Evolutionary conservation across 2,888 invertebrate species (phyloP).

Genomic region (Ptychoptera contaminata): DNA sequence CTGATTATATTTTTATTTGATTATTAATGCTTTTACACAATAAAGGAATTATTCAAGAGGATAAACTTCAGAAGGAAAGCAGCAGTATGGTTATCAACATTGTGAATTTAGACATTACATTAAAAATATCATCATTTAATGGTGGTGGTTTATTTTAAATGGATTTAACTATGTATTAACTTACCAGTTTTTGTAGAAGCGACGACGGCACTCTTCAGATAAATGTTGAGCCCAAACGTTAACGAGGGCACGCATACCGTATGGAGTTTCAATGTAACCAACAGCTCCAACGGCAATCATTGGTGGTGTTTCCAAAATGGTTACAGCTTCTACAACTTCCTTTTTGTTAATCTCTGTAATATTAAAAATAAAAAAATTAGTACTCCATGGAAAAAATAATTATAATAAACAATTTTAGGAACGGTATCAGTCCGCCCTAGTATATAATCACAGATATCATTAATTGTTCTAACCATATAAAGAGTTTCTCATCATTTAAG

Average conservation of each 20-base stretch:
- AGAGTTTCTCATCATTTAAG: too few relatives aligned
- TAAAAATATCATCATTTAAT: constrained; percentile 6
- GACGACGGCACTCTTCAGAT: constrained; percentile 93
- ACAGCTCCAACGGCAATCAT: constrained; percentile 96
- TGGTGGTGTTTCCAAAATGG: constrained; percentile 94
- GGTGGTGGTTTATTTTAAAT: neutral
- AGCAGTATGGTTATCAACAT: constrained; percentile 22
- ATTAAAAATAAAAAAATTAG: neutral
- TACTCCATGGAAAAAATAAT: neutral
- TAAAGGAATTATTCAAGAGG: neutral
- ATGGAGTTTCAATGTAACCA: constrained; percentile 98
- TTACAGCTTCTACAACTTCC: constrained; percentile 98
- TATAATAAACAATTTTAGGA: neutral
- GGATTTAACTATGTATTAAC: constrained; percentile 15
- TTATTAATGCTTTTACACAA: too few relatives aligned
- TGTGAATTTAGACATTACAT: neutral
- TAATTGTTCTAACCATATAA: constrained; percentile 12
- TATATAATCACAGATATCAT: constrained; percentile 23
- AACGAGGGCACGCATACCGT: constrained; percentile 85
- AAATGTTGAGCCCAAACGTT: constrained; percentile 99
- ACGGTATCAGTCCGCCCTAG: constrained; percentile 35
- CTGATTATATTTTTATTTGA: constrained; percentile 12
- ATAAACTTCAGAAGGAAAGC: constrained; percentile 27
- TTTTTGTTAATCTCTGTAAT: constrained; percentile 92
- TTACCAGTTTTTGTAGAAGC: constrained; percentile 99